A percentile compares a stretch with the other conserved stretches of the same genome.
These are phyloP conservation scores for Coptodon rendalli DNA, from an alignment of 2,113 vertebrate genomes.

Conservation along the genomic window DNA sequence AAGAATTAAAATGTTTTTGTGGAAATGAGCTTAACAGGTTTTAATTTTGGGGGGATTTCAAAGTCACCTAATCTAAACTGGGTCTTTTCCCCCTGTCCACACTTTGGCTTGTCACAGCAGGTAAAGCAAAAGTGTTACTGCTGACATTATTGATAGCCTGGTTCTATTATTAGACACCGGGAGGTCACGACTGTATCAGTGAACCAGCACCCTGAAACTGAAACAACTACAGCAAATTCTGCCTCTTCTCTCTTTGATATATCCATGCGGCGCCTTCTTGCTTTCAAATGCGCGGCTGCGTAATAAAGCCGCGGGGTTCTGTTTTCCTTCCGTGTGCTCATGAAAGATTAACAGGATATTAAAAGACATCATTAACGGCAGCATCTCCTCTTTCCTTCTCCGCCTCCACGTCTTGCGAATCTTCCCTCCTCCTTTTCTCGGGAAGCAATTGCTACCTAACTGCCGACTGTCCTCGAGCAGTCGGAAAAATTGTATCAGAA, in stretches of 20 bases:
- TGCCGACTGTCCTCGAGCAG: neutral
- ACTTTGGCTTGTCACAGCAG: neutral
- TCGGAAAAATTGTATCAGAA: neutral
- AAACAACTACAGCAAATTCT: neutral
- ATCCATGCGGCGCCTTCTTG: neutral
- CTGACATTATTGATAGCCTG: neutral
- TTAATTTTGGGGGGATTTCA: neutral
- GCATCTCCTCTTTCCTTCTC: neutral
- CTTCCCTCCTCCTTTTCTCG: neutral
- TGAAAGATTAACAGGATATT: neutral
- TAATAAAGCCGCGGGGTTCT: neutral
- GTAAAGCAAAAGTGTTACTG: neutral
- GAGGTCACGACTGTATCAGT: neutral
- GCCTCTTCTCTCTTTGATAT: neutral
- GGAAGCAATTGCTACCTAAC: neutral
- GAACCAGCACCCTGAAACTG: neutral
- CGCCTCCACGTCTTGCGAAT: neutral
- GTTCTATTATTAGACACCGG: neutral
- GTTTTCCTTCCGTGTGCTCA: neutral
- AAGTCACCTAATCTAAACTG: neutral
- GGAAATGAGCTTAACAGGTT: neutral
- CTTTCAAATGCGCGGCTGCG: neutral
- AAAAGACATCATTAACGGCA: neutral
- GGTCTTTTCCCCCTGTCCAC: neutral
- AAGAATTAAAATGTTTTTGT: neutral